Percentiles rank a stretch among this genome's conserved stretches.
Conservation (phyloP, 2,888 invertebrate species). For the Leptopilina syphax region DNA sequence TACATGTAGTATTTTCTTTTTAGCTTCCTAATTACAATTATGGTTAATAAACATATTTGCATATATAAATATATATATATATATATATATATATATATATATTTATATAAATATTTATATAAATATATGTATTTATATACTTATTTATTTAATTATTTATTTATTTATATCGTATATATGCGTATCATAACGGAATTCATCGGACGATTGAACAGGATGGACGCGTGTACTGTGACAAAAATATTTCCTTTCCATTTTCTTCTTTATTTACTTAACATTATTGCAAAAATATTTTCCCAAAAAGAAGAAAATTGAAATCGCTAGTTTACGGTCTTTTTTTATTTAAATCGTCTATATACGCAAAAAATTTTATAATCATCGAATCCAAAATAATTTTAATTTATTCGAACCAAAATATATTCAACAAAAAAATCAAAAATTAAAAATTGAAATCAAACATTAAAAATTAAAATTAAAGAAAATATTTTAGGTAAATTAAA, state of each 20-base stretch:
- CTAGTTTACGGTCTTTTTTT: no score
- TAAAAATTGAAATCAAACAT: no score
- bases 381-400: not conserved
- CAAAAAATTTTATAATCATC: no score
- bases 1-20: slow-evolving; percentile 57
- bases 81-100: slow-evolving; percentile 11
- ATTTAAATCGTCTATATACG: no score
- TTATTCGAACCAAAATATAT: not conserved
- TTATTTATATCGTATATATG: slow-evolving; percentile 33
- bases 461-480: no score
- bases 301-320: slow-evolving; percentile 55
- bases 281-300: not conserved
- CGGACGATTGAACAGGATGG: slow-evolving; percentile 72
- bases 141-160: not conserved
- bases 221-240: slow-evolving; percentile 69
- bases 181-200: slow-evolving; percentile 69
- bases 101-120: not conserved
- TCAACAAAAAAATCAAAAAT: not conserved
- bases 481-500: no score
- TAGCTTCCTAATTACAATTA: slow-evolving; percentile 70
- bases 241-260: slow-evolving; percentile 56
- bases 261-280: not conserved
- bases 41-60: slow-evolving; percentile 54
- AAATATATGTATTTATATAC: no score
- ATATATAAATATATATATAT: slow-evolving; percentile 20